phyloP scores from a whole-genome alignment of 2,888 invertebrate species.

The Petrolisthes manimaculis region DNA sequence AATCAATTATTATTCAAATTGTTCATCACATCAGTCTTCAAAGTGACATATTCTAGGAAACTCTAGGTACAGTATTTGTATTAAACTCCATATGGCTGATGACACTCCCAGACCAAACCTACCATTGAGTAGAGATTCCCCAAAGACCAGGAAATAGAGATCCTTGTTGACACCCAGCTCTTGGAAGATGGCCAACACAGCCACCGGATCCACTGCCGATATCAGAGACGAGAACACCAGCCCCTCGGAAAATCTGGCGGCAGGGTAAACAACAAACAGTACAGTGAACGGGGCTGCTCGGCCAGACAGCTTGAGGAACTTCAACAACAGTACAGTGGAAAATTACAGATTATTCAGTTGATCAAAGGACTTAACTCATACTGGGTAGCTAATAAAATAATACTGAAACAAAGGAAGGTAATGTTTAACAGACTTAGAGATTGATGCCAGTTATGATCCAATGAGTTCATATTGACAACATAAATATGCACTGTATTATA shows the following conservation, averaged over 20 bases:
- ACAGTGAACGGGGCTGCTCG: too few species aligned
- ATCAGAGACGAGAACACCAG: conserved; percentile 74
- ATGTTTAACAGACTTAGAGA: too few species aligned
- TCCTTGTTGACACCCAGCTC: conserved; percentile 75
- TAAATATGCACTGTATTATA: too few species aligned
- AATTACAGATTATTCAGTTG: background rate
- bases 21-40: too few species aligned
- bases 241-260: conserved; percentile 67
- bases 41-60: too few species aligned
- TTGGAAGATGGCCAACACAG: conserved; percentile 74
- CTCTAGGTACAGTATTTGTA: too few species aligned
- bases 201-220: conserved; percentile 76
- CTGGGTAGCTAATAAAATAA: background rate
- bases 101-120: conserved; percentile 47
- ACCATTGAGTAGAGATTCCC: conserved; percentile 75
- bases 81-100: too few species aligned
- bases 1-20: too few species aligned
- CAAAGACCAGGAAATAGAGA: conserved; percentile 75
- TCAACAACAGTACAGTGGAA: background rate
- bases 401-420: background rate
- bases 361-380: background rate
- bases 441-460: too few species aligned
- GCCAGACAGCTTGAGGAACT: too few species aligned
- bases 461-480: too few species aligned
- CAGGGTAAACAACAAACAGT: background rate